Evolutionary conservation across 2,113 vertebrate genomes (phyloP).

Genomic region (Rutilus rutilus): DNA sequence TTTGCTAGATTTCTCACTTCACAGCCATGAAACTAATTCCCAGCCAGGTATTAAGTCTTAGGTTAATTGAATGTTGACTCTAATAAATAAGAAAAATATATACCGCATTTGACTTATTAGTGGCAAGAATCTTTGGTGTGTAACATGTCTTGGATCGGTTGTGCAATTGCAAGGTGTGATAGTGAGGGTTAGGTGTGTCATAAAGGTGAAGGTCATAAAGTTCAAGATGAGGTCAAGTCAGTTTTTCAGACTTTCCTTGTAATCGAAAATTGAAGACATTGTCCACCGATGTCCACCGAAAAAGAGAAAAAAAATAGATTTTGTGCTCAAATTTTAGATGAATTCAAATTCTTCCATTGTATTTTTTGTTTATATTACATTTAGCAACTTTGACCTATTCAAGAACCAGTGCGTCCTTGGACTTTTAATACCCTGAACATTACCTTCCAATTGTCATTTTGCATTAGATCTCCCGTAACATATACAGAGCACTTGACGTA

Average conservation of each 20-base stretch:
- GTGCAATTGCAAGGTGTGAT: not conserved
- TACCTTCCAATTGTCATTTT: slow-evolving; percentile 49
- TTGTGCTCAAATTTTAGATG: not conserved
- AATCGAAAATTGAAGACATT: not conserved
- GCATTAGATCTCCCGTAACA: slow-evolving; percentile 25
- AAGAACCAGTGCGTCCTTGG: slow-evolving; percentile 20
- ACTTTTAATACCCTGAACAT: slow-evolving; percentile 13
- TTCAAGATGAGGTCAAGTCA: not conserved
- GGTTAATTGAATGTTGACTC: not conserved
- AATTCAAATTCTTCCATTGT: not conserved
- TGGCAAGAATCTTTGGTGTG: not conserved
- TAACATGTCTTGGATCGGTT: not conserved
- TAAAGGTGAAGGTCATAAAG: too few relatives aligned
- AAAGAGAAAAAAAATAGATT: not conserved
- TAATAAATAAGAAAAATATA: not conserved
- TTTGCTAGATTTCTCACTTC: not conserved
- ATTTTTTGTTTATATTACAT: not conserved
- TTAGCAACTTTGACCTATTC: not conserved
- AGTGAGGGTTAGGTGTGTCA: too few relatives aligned
- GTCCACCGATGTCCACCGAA: too few relatives aligned
- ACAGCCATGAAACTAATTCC: not conserved
- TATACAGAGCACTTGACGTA: slow-evolving; percentile 34
- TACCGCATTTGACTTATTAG: not conserved
- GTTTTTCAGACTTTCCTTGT: not conserved
- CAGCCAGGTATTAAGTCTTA: not conserved